Evolutionary conservation across 2,797 vertebrate genomes (phyloP).

Genomic region (Molossus alvarezi): DNA sequence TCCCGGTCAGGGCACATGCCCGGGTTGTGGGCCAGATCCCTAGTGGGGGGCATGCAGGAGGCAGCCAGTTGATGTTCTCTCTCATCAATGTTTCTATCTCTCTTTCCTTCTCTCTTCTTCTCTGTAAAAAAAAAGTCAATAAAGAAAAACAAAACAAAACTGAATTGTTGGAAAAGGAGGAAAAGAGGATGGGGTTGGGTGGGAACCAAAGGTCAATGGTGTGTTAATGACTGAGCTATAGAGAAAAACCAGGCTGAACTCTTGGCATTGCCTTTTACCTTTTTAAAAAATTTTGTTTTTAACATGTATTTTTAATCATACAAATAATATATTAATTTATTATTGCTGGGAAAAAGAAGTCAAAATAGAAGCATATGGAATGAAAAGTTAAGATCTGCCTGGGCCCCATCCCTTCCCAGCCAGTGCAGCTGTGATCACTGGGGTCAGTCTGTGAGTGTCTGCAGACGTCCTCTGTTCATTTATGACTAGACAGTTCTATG

Average conservation of each 20-base stretch:
- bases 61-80: too few relatives aligned
- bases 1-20: too few relatives aligned
- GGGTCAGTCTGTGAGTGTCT: neutral
- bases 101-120: too few relatives aligned
- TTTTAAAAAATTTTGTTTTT: neutral
- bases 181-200: neutral
- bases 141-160: neutral
- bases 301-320: constrained; percentile 29
- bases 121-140: too few relatives aligned
- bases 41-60: too few relatives aligned
- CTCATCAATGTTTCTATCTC: too few relatives aligned
- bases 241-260: neutral
- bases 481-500: neutral
- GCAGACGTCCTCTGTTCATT: neutral
- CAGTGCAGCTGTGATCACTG: neutral
- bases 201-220: neutral
- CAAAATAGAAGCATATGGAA: neutral
- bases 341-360: neutral
- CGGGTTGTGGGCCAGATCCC: too few relatives aligned
- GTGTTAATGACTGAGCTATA: neutral
- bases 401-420: neutral
- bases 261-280: neutral
- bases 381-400: neutral
- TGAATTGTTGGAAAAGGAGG: neutral
- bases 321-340: constrained; percentile 32